Evolutionary conservation across 2,113 vertebrate species (phyloP).

Genomic region (Formicarius rufipectus): DNA sequence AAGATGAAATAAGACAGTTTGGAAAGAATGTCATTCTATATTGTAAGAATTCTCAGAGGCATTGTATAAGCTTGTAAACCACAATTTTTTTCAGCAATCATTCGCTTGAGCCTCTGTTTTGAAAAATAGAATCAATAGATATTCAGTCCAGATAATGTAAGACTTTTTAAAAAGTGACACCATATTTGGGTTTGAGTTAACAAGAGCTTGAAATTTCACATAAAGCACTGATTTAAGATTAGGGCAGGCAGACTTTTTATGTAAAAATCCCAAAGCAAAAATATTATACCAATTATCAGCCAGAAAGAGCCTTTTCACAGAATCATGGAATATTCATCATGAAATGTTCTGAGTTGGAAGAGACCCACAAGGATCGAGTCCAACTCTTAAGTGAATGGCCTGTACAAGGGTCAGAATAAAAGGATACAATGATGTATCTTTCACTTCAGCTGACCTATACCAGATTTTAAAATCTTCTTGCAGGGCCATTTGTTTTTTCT

Average conservation of each 20-base stretch:
- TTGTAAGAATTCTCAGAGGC: not conserved
- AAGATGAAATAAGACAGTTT: not conserved
- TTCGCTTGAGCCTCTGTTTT: not conserved
- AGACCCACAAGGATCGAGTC: not conserved
- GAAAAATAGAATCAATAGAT: not conserved
- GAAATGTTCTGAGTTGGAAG: not conserved
- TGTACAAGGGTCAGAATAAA: not conserved
- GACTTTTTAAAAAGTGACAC: not conserved
- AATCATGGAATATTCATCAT: not conserved
- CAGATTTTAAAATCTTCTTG: not conserved
- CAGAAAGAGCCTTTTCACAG: not conserved
- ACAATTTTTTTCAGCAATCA: not conserved
- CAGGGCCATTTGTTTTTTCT: not conserved
- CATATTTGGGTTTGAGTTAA: not conserved
- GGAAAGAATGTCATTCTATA: not conserved
- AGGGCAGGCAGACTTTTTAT: not conserved
- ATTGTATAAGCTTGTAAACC: not conserved
- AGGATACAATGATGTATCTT: not conserved
- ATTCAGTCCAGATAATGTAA: not conserved
- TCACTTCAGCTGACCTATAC: not conserved
- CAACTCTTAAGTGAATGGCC: not conserved
- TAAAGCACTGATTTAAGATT: not conserved
- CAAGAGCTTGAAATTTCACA: not conserved
- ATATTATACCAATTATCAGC: not conserved
- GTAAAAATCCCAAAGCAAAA: not conserved